Evolutionary conservation across 2,888 invertebrate species (phyloP).

Genomic region (Elysia crispata): DNA sequence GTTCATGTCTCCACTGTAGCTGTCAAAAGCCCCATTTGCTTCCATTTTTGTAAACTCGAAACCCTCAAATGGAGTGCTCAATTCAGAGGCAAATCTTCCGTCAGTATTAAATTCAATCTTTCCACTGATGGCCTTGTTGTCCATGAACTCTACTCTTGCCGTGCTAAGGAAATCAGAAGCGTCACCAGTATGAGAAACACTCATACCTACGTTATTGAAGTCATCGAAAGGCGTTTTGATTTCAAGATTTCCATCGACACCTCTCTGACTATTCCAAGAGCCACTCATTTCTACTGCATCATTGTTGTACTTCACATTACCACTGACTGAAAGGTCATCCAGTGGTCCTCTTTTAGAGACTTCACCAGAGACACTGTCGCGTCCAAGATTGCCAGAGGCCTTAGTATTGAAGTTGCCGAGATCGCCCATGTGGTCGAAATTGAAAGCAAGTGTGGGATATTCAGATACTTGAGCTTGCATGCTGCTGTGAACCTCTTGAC

Average conservation of each 20-base stretch:
- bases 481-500: neutral
- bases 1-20: neutral
- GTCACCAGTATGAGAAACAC: constrained; percentile 16
- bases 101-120: constrained; percentile 33
- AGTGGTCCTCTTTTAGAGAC: constrained; percentile 11
- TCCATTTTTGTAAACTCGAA: constrained; percentile 6
- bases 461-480: neutral
- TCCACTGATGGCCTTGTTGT: constrained; percentile 37
- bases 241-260: constrained; percentile 11
- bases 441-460: neutral
- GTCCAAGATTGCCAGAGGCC: constrained; percentile 10
- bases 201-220: constrained; percentile 18
- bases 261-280: neutral
- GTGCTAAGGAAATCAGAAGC: neutral
- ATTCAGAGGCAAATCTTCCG: constrained; percentile 17
- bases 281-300: constrained; percentile 7
- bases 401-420: constrained; percentile 32
- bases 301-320: constrained; percentile 13
- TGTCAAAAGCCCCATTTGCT: neutral
- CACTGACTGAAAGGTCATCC: constrained; percentile 12
- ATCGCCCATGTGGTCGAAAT: constrained; percentile 32
- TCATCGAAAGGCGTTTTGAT: constrained; percentile 37
- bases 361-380: constrained; percentile 24
- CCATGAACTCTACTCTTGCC: constrained; percentile 39
- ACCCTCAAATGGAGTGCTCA: constrained; percentile 27